Conservation (phyloP, 2,113 vertebrate genomes). For the Synodontis membranacea region DNA sequence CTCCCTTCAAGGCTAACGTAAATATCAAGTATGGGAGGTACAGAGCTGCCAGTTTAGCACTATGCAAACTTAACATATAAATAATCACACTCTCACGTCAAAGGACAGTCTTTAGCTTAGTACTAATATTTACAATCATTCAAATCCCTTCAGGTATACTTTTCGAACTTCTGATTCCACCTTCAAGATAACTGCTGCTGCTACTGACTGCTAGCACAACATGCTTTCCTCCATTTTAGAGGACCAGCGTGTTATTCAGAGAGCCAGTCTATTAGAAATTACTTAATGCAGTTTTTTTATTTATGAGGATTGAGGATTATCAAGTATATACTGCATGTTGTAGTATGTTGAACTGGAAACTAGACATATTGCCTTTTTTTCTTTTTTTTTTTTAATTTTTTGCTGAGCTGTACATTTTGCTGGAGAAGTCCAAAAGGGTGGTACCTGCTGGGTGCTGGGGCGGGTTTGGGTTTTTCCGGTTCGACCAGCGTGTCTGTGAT, state of each 20-base stretch:
- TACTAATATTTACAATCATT: neutral
- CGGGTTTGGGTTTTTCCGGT: slow-evolving; percentile 82
- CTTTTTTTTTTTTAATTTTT: neutral
- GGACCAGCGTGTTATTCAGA: neutral
- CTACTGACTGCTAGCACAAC: neutral
- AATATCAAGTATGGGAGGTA: no score
- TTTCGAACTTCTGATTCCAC: neutral
- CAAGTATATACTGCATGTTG: neutral
- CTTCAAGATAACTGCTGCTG: neutral
- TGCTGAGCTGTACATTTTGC: neutral
- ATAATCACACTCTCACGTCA: neutral
- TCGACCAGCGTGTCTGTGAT: slow-evolving; percentile 85
- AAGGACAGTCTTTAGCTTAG: neutral
- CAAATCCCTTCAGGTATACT: neutral
- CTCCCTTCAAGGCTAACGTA: neutral
- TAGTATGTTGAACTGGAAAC: neutral
- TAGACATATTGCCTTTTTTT: neutral
- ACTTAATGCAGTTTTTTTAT: neutral
- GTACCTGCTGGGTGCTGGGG: slow-evolving; percentile 78
- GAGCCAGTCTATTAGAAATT: neutral
- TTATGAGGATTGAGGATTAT: neutral
- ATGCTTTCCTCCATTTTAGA: neutral
- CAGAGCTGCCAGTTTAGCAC: neutral
- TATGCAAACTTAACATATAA: neutral
- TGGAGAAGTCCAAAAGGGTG: neutral